These are phyloP conservation scores for Atrina japonica DNA, from an alignment of 2,888 invertebrate genomes.

Conservation along the genomic window DNA sequence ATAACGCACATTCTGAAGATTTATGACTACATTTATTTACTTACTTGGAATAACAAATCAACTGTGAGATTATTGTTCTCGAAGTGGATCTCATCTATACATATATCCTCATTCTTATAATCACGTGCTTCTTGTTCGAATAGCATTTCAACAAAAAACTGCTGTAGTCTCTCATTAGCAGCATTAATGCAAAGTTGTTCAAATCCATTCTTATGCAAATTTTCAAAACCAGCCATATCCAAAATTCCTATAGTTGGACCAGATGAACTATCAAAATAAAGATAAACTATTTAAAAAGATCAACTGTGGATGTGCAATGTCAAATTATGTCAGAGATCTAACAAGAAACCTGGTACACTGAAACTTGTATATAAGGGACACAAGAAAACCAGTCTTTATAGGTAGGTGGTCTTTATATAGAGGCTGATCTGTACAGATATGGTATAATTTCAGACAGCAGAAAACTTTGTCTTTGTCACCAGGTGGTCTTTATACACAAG, in stretches of 20 bases:
- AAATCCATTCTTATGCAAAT: slow-evolving; percentile 61
- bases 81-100: too few relatives aligned
- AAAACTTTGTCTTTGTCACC: too few relatives aligned
- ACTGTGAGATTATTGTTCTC: background rate
- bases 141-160: slow-evolving; percentile 46
- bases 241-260: slow-evolving; percentile 57
- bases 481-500: too few relatives aligned
- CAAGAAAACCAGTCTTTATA: too few relatives aligned
- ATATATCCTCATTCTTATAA: slow-evolving; percentile 47
- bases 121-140: slow-evolving; percentile 47
- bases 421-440: too few relatives aligned
- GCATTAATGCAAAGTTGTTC: slow-evolving; percentile 71
- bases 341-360: background rate
- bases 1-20: too few relatives aligned
- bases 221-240: slow-evolving; percentile 73
- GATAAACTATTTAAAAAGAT: background rate
- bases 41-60: background rate
- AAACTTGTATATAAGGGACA: too few relatives aligned
- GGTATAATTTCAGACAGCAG: too few relatives aligned
- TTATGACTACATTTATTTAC: too few relatives aligned
- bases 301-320: background rate
- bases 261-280: background rate
- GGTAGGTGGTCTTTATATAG: too few relatives aligned
- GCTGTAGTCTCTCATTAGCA: slow-evolving; percentile 63
- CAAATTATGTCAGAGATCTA: background rate